Conservation (phyloP, 2,888 invertebrate species). For the Drosophila kanekoi region DNA sequence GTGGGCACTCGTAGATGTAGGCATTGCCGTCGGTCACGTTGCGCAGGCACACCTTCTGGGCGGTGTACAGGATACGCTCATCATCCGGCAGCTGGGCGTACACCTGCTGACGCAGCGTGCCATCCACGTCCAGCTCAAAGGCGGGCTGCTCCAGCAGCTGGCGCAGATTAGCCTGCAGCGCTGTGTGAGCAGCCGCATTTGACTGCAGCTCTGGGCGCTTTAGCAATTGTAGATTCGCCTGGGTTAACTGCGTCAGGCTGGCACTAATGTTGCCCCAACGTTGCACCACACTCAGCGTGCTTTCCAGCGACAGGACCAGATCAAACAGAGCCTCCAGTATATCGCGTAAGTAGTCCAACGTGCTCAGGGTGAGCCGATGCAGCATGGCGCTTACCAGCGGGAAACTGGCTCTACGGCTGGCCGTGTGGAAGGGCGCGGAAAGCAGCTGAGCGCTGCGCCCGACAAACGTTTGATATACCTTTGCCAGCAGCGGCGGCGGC, state of each 20-base stretch:
- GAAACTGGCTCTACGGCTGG: conserved; percentile 41
- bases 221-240: conserved; percentile 60
- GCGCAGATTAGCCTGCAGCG: conserved; percentile 46
- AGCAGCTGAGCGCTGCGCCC: conserved; percentile 60
- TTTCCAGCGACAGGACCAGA: conserved; percentile 56
- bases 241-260: conserved; percentile 50
- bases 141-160: conserved; percentile 38
- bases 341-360: conserved; percentile 53
- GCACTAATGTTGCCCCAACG: conserved; percentile 48
- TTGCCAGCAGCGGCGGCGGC: conserved; percentile 23
- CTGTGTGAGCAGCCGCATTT: conserved; percentile 19
- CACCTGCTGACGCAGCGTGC: conserved; percentile 26
- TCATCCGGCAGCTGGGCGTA: conserved; percentile 52
- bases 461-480: conserved; percentile 47
- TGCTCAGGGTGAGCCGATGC: conserved; percentile 50
- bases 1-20: conserved; percentile 75
- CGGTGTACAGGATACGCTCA: conserved; percentile 60
- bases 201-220: conserved; percentile 45
- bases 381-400: conserved; percentile 53
- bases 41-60: conserved; percentile 68
- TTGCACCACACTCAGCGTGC: conserved; percentile 47
- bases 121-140: conserved; percentile 43
- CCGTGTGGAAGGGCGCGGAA: conserved; percentile 58
- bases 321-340: conserved; percentile 60
- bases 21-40: conserved; percentile 55